Evolutionary conservation across 2,797 vertebrate species (phyloP), one percentile per base, ranked within the genome.

Genomic region (Percopsis omiscomaycus): DNA sequence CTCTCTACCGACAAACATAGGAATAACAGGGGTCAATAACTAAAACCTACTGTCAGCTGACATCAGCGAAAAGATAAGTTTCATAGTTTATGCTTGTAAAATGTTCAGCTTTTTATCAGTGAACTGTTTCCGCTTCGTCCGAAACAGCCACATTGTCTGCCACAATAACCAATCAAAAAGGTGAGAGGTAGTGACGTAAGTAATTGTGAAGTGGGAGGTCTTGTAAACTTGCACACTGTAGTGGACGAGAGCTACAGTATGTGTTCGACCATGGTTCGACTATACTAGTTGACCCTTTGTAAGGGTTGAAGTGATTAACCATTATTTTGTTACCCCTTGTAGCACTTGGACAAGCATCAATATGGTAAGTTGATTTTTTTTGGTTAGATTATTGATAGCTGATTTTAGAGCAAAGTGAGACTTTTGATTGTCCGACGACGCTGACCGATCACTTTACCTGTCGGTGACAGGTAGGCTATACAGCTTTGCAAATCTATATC

Each of bases 351-450:
- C 22, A 44, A 1, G 46, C 68, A 28, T 73, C 66, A 82, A 74
- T 15, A 91, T 91, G 90, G 90, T 91, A 71, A 88, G 90, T 86
- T 52, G 46, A 15, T 53, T 15, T 1, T 4, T 32, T 2, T 14
- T 52, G 8, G 5, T 53, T 68, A 2, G 8, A 61, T 71, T 30
- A 10, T 13, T 16, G 10, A 37, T 47, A 53, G 15, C 14, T 52
- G 28, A 15, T 61, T 32, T 12, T 42, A 5, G 22, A 37, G 2
- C 3, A 22, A 28, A 71, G 61, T 66, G 62, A 47, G 30, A 13
- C 3, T 64, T 13, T 22, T 16, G 11, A 16, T 16, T 42, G 4
- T 16, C 37, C 44, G 61, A 30, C 49, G 54, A 48, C 46, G 46
- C 5, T 37, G 59, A 32, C 59, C 15, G 32, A 27, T 44, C 64